phyloP scores from a whole-genome alignment of 2,113 vertebrate species.

The Ochotona princeps region DNA sequence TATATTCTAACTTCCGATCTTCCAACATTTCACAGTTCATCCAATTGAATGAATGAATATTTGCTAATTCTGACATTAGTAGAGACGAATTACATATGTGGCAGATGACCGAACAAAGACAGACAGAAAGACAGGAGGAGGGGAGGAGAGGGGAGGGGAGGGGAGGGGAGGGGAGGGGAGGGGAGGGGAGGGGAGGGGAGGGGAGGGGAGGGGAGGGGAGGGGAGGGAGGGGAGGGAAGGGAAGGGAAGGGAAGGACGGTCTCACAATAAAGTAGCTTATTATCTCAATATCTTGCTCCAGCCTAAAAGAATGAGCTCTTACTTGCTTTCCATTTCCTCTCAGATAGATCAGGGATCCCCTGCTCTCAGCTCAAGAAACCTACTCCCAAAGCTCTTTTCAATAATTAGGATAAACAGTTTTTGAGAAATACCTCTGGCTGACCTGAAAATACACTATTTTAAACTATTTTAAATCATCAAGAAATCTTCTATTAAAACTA shows the following conservation, averaged over 20 bases:
- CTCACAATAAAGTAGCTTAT: neutral
- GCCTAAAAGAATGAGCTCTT: neutral
- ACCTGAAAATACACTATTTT: neutral
- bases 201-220: too few relatives aligned
- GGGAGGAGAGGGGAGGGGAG: too few relatives aligned
- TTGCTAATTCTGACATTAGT: neutral
- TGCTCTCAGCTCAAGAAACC: neutral
- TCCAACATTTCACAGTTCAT: neutral
- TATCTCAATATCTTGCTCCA: neutral
- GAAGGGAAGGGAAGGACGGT: neutral
- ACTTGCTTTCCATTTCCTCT: neutral
- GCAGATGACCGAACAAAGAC: neutral
- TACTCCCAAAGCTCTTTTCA: neutral
- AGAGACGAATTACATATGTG: neutral
- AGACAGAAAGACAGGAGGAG: too few relatives aligned
- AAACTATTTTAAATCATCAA: neutral
- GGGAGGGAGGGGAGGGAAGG: too few relatives aligned
- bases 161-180: too few relatives aligned
- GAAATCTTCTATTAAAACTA: neutral
- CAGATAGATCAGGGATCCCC: neutral
- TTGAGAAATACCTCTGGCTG: neutral
- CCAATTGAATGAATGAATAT: neutral
- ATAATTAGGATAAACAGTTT: neutral
- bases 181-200: neutral
- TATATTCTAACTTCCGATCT: neutral